Conservation (phyloP, 2,113 vertebrate species). For the Aldabrachelys gigantea region DNA sequence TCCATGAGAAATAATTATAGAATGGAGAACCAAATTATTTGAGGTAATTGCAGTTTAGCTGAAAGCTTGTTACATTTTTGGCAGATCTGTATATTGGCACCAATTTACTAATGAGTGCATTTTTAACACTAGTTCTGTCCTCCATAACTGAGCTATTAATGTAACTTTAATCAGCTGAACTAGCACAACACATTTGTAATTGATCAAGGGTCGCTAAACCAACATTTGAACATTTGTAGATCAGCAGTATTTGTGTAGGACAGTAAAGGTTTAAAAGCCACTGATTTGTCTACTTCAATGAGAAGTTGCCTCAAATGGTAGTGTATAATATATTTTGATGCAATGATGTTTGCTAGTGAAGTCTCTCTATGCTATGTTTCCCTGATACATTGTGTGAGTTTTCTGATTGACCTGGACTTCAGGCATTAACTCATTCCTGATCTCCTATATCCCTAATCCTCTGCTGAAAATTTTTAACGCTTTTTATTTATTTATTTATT, state of each 20-base stretch:
- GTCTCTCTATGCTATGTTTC: not conserved
- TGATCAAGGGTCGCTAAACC: conserved; percentile 60
- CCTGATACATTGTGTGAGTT: not conserved
- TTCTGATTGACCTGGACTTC: too few relatives aligned
- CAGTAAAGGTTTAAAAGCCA: not conserved
- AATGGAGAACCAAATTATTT: not conserved
- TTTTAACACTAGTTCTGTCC: conserved; percentile 33
- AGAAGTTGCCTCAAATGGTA: not conserved
- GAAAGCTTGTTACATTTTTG: conserved; percentile 20
- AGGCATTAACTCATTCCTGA: not conserved
- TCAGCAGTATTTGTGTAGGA: conserved; percentile 16
- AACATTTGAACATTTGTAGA: conserved; percentile 16
- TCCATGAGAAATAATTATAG: not conserved
- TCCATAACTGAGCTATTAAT: conserved; percentile 55
- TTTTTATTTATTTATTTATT: not conserved
- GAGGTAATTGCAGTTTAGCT: not conserved
- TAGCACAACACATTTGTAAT: conserved; percentile 45
- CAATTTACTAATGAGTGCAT: conserved; percentile 41
- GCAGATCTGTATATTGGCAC: not conserved
- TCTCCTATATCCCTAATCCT: not conserved
- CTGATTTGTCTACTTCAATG: not conserved
- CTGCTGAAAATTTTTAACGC: not conserved
- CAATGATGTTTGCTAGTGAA: not conserved
- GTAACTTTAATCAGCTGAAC: conserved; percentile 47
- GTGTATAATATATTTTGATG: not conserved